Evolutionary conservation across 2,888 invertebrate genomes (phyloP).

Genomic region (Ichneumoninae sp.): DNA sequence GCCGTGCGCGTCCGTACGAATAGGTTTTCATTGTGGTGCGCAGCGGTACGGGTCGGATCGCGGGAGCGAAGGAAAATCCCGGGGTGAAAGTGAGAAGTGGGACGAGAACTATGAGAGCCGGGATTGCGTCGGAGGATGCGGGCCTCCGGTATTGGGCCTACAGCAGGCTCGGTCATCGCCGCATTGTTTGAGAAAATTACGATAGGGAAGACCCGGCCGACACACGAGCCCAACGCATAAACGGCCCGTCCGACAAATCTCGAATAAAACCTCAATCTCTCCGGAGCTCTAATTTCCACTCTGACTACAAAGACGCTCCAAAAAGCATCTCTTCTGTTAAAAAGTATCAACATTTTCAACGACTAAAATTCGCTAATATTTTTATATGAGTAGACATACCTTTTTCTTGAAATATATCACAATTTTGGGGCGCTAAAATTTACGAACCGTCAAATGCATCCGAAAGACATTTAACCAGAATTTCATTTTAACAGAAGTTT

Average conservation of each 20-base stretch:
- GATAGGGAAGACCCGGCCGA: conserved; percentile 44
- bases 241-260: too few species aligned
- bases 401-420: not conserved
- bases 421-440: too few species aligned
- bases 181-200: conserved; percentile 60
- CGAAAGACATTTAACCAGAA: too few species aligned
- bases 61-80: conserved; percentile 14
- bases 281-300: not conserved
- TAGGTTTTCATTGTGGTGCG: conserved; percentile 24
- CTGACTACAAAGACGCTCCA: not conserved
- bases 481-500: too few species aligned
- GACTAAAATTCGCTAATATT: not conserved
- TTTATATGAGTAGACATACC: not conserved
- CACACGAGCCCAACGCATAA: conserved; percentile 39
- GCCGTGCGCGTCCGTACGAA: conserved; percentile 2
- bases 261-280: too few species aligned
- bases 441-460: too few species aligned
- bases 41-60: not conserved
- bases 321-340: not conserved
- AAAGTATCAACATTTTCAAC: not conserved
- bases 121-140: conserved; percentile 50
- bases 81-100: not conserved
- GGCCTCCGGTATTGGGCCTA: conserved; percentile 55
- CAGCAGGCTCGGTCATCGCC: conserved; percentile 4
- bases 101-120: conserved; percentile 1